Evolutionary conservation across 92 coral and sea anemone genomes (phyloP).

Genomic region (Umimayanthus chanpuru): DNA sequence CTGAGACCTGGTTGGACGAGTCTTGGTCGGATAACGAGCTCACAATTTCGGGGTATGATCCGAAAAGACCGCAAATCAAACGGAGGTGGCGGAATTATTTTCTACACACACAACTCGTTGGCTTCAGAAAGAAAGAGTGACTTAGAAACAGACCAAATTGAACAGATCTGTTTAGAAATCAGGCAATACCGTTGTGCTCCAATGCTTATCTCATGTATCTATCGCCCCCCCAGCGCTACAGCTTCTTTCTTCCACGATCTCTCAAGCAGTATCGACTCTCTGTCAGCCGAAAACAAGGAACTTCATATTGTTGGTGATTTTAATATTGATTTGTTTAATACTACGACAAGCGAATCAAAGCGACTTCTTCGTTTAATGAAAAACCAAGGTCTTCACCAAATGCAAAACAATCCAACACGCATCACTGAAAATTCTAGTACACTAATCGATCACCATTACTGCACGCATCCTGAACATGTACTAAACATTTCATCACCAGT

Average conservation of each 20-base stretch:
- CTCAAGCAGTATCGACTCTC: slow-evolving; percentile 32
- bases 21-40: no score
- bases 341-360: slow-evolving; percentile 51
- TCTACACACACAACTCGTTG: slow-evolving; percentile 42
- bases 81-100: no score
- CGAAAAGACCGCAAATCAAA: no score
- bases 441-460: slow-evolving; percentile 49
- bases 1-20: no score
- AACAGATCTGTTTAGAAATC: slow-evolving; percentile 37
- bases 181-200: slow-evolving; percentile 41
- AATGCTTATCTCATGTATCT: slow-evolving; percentile 46
- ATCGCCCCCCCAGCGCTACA: slow-evolving; percentile 2
- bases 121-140: slow-evolving; percentile 28
- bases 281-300: slow-evolving; percentile 48
- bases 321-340: slow-evolving; percentile 34
- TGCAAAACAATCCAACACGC: slow-evolving; percentile 34
- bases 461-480: slow-evolving; percentile 49
- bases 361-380: slow-evolving; percentile 40
- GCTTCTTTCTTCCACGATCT: slow-evolving; percentile 39
- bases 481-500: slow-evolving; percentile 49
- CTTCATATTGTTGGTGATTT: slow-evolving; percentile 44
- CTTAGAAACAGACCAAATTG: slow-evolving; percentile 12
- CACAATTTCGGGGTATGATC: no score
- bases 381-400: slow-evolving; percentile 46
- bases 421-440: no score